A percentile compares a stretch with the other conserved stretches of the same genome.
phyloP scores from a whole-genome alignment of 2,888 invertebrate species.

The Drosophila ezoana region DNA sequence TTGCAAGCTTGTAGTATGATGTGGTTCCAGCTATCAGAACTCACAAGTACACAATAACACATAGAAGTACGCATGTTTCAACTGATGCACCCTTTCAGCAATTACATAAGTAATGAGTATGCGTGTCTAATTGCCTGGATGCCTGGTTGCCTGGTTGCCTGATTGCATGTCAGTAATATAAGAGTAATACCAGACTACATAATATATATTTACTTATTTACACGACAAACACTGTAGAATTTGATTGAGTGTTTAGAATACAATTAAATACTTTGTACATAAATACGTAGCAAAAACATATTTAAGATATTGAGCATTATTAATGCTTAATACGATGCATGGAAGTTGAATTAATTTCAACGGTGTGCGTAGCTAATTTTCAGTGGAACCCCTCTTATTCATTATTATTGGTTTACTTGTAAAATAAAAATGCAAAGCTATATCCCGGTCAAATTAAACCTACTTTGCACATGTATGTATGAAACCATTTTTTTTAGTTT shows the following conservation, averaged over 20 bases:
- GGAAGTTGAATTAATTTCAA: constrained; percentile 61
- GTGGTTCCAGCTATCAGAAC: constrained; percentile 6
- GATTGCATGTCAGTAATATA: constrained; percentile 64
- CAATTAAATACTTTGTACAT: constrained; percentile 15
- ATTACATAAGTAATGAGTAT: constrained; percentile 42
- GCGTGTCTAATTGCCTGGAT: constrained; percentile 60
- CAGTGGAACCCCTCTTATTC: constrained; percentile 12
- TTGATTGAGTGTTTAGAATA: constrained; percentile 10
- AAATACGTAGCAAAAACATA: constrained; percentile 8
- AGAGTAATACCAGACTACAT: constrained; percentile 19
- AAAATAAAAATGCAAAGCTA: constrained; percentile 41
- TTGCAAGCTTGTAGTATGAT: constrained; percentile 20
- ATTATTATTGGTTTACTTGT: constrained; percentile 39
- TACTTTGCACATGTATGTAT: constrained; percentile 38
- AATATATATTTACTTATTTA: constrained; percentile 11
- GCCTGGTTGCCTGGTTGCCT: constrained; percentile 48
- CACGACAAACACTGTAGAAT: constrained; percentile 6
- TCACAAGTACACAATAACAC: constrained; percentile 20
- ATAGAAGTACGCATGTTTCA: constrained; percentile 59
- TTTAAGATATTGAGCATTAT: constrained; percentile 26
- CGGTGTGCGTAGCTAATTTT: constrained; percentile 73
- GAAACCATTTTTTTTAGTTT: constrained; percentile 23
- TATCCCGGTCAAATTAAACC: constrained; percentile 16
- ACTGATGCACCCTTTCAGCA: constrained; percentile 47
- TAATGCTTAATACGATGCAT: constrained; percentile 69